Evolutionary conservation across 2,888 invertebrate genomes (phyloP).

Genomic region (Tachystola acroxantha): DNA sequence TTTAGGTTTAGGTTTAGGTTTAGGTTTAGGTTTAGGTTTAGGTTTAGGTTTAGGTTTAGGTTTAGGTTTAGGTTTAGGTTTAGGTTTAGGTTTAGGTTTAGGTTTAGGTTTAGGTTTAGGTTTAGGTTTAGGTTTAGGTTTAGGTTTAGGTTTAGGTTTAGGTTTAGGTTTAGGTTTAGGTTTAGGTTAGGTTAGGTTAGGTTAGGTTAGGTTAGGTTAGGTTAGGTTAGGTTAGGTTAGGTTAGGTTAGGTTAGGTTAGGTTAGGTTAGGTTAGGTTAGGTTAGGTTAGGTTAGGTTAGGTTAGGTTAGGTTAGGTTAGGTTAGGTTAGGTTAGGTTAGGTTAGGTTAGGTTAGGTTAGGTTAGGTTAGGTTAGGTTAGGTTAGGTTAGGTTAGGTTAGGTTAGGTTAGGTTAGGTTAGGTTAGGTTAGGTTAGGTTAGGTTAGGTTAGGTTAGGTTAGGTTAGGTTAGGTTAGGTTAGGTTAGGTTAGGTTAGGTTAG

Average conservation of each 20-base stretch:
- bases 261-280: constrained; percentile 12
- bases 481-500: constrained; percentile 17
- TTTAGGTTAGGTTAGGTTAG: constrained; percentile 5
- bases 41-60: background rate
- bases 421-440: constrained; percentile 18
- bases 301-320: constrained; percentile 12
- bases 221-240: constrained; percentile 12
- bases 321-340: constrained; percentile 12
- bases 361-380: constrained; percentile 12
- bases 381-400: constrained; percentile 19
- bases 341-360: constrained; percentile 9
- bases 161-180: background rate
- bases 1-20: background rate
- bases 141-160: background rate
- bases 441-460: constrained; percentile 12
- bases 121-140: background rate
- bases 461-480: constrained; percentile 12
- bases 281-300: constrained; percentile 12
- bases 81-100: background rate
- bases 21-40: background rate
- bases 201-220: constrained; percentile 12
- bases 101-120: background rate
- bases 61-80: background rate
- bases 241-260: constrained; percentile 12
- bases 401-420: constrained; percentile 20